Conservation (phyloP, 92 coral and sea anemone genomes). For the Epizoanthus ramosus region DNA sequence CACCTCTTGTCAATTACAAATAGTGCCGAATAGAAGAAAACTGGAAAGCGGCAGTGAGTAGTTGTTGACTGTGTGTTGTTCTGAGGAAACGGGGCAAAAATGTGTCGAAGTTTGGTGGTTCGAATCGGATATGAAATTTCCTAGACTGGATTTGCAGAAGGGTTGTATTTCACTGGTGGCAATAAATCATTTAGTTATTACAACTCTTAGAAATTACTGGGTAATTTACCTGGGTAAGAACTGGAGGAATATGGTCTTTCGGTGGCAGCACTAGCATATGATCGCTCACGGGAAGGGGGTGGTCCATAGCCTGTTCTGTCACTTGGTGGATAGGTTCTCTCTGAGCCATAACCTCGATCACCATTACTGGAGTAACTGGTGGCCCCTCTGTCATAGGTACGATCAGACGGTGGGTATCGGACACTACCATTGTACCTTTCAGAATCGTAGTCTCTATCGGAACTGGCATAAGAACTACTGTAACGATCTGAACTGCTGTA, state of each 20-base stretch:
- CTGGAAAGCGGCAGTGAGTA: not conserved
- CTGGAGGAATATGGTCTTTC: conserved; percentile 27
- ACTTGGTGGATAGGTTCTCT: conserved; percentile 60
- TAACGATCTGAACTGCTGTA: conserved; percentile 39
- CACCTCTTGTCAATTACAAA: not conserved
- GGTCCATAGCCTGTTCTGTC: conserved; percentile 74
- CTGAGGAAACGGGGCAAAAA: not conserved
- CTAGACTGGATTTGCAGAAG: not conserved
- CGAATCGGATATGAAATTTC: not conserved
- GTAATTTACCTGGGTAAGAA: conserved; percentile 28
- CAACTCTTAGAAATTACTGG: not conserved
- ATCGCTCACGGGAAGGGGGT: conserved; percentile 62
- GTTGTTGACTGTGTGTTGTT: not conserved
- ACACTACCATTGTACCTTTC: conserved; percentile 49
- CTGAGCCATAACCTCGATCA: conserved; percentile 67
- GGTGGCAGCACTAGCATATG: conserved; percentile 28
- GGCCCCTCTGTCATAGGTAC: conserved; percentile 73
- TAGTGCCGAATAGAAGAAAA: not conserved
- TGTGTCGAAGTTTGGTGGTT: not conserved
- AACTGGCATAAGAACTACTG: conserved; percentile 26
- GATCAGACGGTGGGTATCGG: conserved; percentile 62
- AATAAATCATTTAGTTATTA: not conserved
- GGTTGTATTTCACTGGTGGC: not conserved
- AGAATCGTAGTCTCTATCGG: conserved; percentile 29
- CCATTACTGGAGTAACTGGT: conserved; percentile 66